These are phyloP conservation scores for Drosophila melanosoma DNA, from an alignment of 2,888 invertebrate genomes.

Conservation along the genomic window DNA sequence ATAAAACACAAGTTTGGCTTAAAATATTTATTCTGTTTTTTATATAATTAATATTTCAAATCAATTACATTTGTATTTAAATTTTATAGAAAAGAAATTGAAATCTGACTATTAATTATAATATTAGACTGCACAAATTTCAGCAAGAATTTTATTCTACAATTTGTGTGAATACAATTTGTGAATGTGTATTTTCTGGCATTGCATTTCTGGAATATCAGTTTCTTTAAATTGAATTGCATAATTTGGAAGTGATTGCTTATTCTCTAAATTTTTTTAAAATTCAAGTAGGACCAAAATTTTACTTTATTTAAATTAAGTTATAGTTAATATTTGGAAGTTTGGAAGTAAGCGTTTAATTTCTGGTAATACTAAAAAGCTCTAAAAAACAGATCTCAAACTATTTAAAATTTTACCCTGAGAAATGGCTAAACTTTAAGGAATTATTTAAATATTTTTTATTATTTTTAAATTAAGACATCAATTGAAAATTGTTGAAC, in stretches of 20 bases:
- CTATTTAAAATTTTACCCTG: fast-evolving
- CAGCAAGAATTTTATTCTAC: not conserved
- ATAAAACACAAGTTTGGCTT: not conserved
- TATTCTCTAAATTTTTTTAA: too few species aligned
- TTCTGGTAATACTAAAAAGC: not conserved
- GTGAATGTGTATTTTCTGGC: not conserved
- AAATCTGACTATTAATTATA: not conserved
- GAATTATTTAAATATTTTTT: not conserved
- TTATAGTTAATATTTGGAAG: not conserved
- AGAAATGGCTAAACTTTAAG: not conserved
- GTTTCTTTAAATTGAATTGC: too few species aligned
- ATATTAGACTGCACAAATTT: not conserved
- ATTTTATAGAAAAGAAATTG: fast-evolving
- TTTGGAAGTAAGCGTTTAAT: not conserved
- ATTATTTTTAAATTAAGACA: not conserved
- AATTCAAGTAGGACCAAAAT: not conserved
- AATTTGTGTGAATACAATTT: not conserved
- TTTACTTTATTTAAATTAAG: not conserved
- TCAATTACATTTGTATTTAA: not conserved
- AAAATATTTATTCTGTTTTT: not conserved
- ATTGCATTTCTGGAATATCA: not conserved
- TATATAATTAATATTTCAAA: not conserved
- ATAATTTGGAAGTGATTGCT: too few species aligned
- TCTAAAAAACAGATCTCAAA: fast-evolving
- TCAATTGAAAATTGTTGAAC: not conserved